Percentiles rank a stretch among this genome's conserved stretches.
Conservation (phyloP, 2,888 invertebrate species). For the Silvanus unidentatus region DNA sequence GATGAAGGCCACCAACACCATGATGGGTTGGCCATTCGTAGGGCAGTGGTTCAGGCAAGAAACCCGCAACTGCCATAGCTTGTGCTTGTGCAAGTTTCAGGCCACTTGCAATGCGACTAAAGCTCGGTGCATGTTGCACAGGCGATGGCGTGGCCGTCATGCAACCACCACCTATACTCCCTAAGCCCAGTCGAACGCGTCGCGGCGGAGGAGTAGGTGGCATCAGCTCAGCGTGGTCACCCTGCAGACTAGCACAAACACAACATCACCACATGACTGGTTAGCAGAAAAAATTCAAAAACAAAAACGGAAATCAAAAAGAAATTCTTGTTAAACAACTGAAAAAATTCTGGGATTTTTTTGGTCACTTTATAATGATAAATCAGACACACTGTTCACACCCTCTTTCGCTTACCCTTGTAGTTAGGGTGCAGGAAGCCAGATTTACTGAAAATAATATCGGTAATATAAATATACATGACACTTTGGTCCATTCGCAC, state of each 20-base stretch:
- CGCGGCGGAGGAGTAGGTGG: constrained; percentile 56
- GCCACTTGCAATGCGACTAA: constrained; percentile 61
- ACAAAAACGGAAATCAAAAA: constrained; percentile 26
- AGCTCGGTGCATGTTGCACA: constrained; percentile 44
- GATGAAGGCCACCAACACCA: constrained; percentile 24
- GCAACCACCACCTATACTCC: constrained; percentile 37
- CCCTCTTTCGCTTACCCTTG: constrained; percentile 52
- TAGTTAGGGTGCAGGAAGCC: constrained; percentile 56
- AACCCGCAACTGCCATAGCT: constrained; percentile 66
- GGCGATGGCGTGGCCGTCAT: constrained; percentile 37
- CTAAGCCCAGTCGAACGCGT: constrained; percentile 43
- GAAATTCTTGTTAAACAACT: too few relatives aligned
- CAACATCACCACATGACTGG: constrained; percentile 38
- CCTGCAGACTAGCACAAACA: constrained; percentile 52
- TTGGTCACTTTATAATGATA: constrained; percentile 9
- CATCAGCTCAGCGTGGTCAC: constrained; percentile 58
- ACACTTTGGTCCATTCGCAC: constrained; percentile 1
- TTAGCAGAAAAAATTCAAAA: constrained; percentile 33
- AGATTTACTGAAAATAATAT: constrained; percentile 47
- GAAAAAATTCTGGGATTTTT: constrained; percentile 29
- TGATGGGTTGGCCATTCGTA: constrained; percentile 23
- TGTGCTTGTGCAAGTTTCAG: constrained; percentile 65
- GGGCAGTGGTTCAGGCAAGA: constrained; percentile 50
- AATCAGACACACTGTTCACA: constrained; percentile 34
- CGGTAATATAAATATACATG: neutral